These are phyloP conservation scores for Coelinius sp. DNA, from an alignment of 2,888 invertebrate species.

Conservation along the genomic window DNA sequence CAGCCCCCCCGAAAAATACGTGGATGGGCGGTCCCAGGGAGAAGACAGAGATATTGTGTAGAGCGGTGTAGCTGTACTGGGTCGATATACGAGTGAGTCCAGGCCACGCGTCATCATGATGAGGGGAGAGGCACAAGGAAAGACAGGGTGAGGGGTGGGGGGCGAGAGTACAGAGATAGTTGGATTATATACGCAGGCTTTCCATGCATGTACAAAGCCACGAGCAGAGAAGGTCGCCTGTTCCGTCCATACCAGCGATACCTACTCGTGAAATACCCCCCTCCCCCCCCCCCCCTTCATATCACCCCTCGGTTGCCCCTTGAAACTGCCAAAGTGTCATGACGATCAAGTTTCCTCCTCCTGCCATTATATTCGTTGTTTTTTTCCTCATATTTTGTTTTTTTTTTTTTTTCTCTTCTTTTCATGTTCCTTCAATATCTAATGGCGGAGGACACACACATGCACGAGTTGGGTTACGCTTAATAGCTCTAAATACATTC, in stretches of 20 bases:
- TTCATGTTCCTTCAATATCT: constrained; percentile 27
- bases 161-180: constrained; percentile 46
- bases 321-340: constrained; percentile 35
- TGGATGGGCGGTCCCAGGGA: neutral
- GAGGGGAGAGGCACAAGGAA: constrained; percentile 2
- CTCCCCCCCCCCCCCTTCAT: neutral
- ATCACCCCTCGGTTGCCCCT: neutral
- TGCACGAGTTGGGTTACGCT: constrained; percentile 32
- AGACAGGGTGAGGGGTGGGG: neutral
- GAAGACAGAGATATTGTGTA: constrained; percentile 19
- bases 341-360: constrained; percentile 33
- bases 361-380: neutral
- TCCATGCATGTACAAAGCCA: constrained; percentile 31
- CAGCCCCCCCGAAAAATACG: neutral
- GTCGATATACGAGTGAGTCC: constrained; percentile 48
- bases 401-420: constrained; percentile 27
- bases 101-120: constrained; percentile 35
- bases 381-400: neutral
- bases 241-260: constrained; percentile 32
- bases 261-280: constrained; percentile 4
- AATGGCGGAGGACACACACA: constrained; percentile 17
- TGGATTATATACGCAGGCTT: constrained; percentile 50
- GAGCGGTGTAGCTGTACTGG: constrained; percentile 37
- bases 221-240: constrained; percentile 18
- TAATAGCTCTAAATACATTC: constrained; percentile 44